Evolutionary conservation across 2,888 invertebrate species (phyloP), one percentile per base, ranked within the genome.

Genomic region (Deilephila porcellus): DNA sequence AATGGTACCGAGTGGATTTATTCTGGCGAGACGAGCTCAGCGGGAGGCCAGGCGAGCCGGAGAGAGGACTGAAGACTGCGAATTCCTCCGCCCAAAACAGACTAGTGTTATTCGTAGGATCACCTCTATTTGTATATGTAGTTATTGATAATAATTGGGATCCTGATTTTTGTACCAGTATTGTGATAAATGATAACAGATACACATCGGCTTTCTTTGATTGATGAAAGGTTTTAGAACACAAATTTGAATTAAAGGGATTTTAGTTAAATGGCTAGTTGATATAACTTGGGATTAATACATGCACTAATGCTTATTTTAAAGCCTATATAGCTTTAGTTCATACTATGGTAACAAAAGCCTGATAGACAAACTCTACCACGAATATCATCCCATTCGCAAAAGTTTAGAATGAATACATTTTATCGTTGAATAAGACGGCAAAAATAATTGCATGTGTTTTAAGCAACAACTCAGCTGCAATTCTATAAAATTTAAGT

Each of bases 31-130:
- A 17, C 25, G 67, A 8, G 25, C 67, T 1, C 67, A 67, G 67
- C 67, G 45, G 67, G 67, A 8, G 67, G 67, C 45, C 5, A 53
- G 37, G 11, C 67, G 63, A 63, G 63, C 45, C 67, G 52, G 25
- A 67, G 52, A 25, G 45, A 67, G 20, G n/a, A 67, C 56, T 67
- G 73, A 52, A 20, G 70, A 70, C 32, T 34, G 72, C 73, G 53
- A 67, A 52, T 67, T 25, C 45, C 67, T 67, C 67, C 14, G 45
- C 45, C 37, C 52, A 67, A 52, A 52, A 52, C n/a, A 67, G 67
- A 67, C 67, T 52, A 67, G 67, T 67, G 45, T 67, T 20, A 52
- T 45, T 34, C 32, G 25, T 25, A 64, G 63, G 34, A 67, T 20
- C 45, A 25, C 45, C 67, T 52, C 67, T 67, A 67, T 17, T 52